These are phyloP conservation scores for Probaryconus sp. DNA, from an alignment of 1,140 invertebrate species.

Conservation along the genomic window DNA sequence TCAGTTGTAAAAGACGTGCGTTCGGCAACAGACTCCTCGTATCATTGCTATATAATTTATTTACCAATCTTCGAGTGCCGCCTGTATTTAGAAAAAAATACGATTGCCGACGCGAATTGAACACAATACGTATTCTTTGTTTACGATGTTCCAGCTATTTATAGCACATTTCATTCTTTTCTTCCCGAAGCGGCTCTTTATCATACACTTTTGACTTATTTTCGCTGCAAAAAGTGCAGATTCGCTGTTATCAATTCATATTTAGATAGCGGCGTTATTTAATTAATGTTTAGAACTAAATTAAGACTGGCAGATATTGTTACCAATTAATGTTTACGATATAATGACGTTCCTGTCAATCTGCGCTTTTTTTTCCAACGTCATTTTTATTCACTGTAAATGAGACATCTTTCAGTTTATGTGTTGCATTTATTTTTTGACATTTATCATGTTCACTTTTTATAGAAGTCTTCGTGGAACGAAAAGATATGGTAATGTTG, in stretches of 20 bases:
- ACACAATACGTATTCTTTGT: slow-evolving; percentile 43
- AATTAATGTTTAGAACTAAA: slow-evolving; percentile 45
- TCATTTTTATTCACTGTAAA: slow-evolving; percentile 7
- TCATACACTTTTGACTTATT: slow-evolving; percentile 50
- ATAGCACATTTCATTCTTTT: slow-evolving; percentile 34
- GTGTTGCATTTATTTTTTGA: slow-evolving; percentile 10
- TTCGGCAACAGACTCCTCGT: slow-evolving; percentile 11
- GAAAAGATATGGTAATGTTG: too few species aligned
- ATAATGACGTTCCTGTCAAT: slow-evolving; percentile 8
- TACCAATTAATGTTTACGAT: slow-evolving; percentile 21
- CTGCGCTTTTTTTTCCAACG: not conserved
- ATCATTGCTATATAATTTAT: slow-evolving; percentile 33
- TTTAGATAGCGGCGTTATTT: slow-evolving; percentile 51
- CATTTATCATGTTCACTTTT: too few species aligned
- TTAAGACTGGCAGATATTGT: slow-evolving; percentile 21
- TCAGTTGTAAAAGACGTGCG: not conserved
- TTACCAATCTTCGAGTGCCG: slow-evolving; percentile 9
- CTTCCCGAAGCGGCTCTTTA: slow-evolving; percentile 25
- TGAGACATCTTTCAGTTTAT: not conserved
- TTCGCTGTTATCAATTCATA: slow-evolving; percentile 36
- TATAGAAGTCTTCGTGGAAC: too few species aligned
- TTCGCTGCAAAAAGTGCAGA: slow-evolving; percentile 31
- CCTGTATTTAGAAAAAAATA: slow-evolving; percentile 26
- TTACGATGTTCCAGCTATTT: slow-evolving; percentile 39
- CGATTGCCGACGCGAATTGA: slow-evolving; percentile 22